These are phyloP conservation scores for Poliocrania exsul DNA, from an alignment of 2,797 vertebrate species.

Conservation along the genomic window DNA sequence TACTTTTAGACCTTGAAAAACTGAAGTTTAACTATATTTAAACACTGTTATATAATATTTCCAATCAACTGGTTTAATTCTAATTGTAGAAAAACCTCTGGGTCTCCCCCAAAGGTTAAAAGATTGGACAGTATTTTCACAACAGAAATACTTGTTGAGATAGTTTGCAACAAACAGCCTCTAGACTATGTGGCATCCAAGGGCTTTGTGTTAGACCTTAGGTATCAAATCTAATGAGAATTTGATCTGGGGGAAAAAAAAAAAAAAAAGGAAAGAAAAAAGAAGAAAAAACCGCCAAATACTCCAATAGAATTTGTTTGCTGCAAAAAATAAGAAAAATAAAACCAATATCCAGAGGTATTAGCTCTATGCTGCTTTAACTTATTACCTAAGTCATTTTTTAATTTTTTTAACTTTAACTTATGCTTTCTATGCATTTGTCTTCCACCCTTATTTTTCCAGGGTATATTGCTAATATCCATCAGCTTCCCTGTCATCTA, in stretches of 20 bases:
- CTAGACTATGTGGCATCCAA: background rate
- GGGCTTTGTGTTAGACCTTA: background rate
- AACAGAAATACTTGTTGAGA: background rate
- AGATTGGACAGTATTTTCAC: background rate
- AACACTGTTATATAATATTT: background rate
- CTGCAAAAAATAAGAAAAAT: background rate
- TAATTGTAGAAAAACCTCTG: background rate
- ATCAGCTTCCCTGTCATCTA: background rate
- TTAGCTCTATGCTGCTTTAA: background rate
- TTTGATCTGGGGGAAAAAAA: background rate
- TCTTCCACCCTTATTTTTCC: background rate
- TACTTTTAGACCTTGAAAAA: conserved; percentile 15
- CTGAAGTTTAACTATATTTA: conserved; percentile 6
- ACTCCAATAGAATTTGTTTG: background rate
- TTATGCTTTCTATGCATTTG: background rate
- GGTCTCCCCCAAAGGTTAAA: background rate
- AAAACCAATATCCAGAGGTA: background rate
- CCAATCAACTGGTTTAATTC: background rate
- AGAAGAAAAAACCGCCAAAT: background rate
- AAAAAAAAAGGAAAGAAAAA: too few relatives aligned
- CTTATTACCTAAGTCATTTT: background rate
- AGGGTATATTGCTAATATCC: background rate
- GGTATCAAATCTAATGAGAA: background rate
- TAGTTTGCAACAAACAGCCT: background rate
- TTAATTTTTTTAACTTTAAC: background rate